Evolutionary conservation across 2,113 vertebrate genomes (phyloP), one percentile per base, ranked within the genome.

Genomic region (Semnornis frantzii): DNA sequence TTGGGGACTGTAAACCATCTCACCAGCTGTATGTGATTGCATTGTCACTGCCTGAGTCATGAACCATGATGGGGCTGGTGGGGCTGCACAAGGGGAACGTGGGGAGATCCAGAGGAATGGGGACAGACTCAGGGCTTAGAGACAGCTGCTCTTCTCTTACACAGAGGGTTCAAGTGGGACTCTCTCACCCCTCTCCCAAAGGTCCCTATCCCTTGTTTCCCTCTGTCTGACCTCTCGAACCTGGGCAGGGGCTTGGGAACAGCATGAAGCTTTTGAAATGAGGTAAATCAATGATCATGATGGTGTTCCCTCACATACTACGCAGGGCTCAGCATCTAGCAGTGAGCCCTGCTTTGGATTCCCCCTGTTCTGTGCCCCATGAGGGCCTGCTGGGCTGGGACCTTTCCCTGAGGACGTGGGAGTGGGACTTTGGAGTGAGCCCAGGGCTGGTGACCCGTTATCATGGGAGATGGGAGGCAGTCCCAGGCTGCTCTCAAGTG

Each of bases 401-500:
- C 87, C 84, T 92, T 92, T 68, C 28, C 74, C 89, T 0, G 31
- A 86, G 76, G 88, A 92, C 2, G 11, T 90, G 90, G 89, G 85
- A 94, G 52, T 2, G 0, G 76, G 87, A 90, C 0, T 4, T 33
- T 0, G 0, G 76, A 91, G 76, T 2, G 15, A 91, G 69, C 52
- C 24, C 0, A 0, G 34, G 30, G 73, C 73, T 81, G 93, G 72
- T 69, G 30, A 76, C 73, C 79, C 0, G 70, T 96, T 96, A 96
- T 96, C 96, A 2, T 3, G 3, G 80, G 93, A 94, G 93, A 83
- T 8, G 0, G 94, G 73, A 96, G 95, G 95, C 95, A 96, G 95
- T 77, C 88, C 68, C 1, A 8, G 82, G 82, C 93, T 94, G 76
- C 69, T 94, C 58, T 96, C 92, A 96, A 96, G 96, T 96, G 96